Conservation (phyloP, 2,797 vertebrate genomes). For the Okamejei kenojei region DNA sequence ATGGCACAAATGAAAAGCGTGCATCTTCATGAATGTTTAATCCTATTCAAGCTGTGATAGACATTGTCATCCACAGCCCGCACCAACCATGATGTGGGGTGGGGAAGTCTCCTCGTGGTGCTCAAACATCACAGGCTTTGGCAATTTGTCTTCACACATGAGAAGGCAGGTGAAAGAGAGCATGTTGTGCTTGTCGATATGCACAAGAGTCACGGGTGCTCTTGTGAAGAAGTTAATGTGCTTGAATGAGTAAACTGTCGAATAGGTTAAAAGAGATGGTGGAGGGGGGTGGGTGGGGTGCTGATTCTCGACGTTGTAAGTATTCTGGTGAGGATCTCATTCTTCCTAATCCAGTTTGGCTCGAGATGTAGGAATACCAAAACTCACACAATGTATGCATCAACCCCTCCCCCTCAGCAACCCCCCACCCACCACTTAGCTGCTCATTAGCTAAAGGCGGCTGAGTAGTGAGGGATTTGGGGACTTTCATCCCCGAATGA, state of each 20-base stretch:
- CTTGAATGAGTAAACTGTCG: background rate
- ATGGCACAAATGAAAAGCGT: background rate
- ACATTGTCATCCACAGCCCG: background rate
- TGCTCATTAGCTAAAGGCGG: constrained; percentile 55
- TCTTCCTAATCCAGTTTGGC: background rate
- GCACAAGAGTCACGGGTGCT: background rate
- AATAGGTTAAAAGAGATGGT: background rate
- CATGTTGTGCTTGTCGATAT: background rate
- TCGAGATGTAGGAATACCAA: too few relatives aligned
- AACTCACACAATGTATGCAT: background rate
- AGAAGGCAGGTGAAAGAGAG: background rate
- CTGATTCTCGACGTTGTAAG: too few relatives aligned
- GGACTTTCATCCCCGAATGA: constrained; percentile 63
- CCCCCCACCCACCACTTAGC: too few relatives aligned
- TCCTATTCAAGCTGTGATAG: background rate
- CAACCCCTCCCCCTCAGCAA: too few relatives aligned
- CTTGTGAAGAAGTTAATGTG: background rate
- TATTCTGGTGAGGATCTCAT: background rate
- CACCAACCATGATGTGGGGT: background rate
- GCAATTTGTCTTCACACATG: background rate
- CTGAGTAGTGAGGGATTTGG: constrained; percentile 49
- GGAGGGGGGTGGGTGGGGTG: too few relatives aligned
- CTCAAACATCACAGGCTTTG: background rate
- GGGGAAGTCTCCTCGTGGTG: background rate
- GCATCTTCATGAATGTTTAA: background rate